phyloP scores from a whole-genome alignment of 2,888 invertebrate genomes.

The Pheosia gnoma region DNA sequence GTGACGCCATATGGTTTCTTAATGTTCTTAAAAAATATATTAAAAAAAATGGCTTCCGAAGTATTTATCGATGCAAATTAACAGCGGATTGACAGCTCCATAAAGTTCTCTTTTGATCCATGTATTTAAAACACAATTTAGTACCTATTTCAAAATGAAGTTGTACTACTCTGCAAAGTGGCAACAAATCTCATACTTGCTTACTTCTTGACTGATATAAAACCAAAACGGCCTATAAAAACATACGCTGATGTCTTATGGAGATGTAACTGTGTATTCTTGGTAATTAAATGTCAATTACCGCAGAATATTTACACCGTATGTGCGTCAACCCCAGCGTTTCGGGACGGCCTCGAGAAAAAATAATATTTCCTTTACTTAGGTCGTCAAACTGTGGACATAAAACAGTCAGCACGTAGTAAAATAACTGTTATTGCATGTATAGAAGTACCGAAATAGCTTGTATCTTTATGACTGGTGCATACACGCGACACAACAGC shows the following conservation, averaged over 20 bases:
- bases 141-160: no score
- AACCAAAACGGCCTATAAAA: not conserved
- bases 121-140: no score
- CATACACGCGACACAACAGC: not conserved
- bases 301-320: not conserved
- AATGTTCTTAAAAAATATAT: no score
- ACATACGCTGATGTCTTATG: not conserved
- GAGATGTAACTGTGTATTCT: slow-evolving; percentile 3
- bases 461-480: not conserved
- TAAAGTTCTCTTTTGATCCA: no score
- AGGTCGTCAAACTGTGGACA: slow-evolving; percentile 2
- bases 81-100: no score
- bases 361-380: not conserved
- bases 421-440: slow-evolving; percentile 5
- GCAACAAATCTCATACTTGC: no score
- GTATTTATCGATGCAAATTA: no score
- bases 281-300: slow-evolving; percentile 3
- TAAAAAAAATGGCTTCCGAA: no score
- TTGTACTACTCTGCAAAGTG: no score
- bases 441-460: slow-evolving; percentile 3
- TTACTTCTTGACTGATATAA: not conserved
- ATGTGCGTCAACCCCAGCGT: not conserved
- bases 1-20: no score
- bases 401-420: slow-evolving; percentile 1
- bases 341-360: not conserved